Evolutionary conservation across 2,113 vertebrate species (phyloP).

Genomic region (Rhinolophus sinicus): DNA sequence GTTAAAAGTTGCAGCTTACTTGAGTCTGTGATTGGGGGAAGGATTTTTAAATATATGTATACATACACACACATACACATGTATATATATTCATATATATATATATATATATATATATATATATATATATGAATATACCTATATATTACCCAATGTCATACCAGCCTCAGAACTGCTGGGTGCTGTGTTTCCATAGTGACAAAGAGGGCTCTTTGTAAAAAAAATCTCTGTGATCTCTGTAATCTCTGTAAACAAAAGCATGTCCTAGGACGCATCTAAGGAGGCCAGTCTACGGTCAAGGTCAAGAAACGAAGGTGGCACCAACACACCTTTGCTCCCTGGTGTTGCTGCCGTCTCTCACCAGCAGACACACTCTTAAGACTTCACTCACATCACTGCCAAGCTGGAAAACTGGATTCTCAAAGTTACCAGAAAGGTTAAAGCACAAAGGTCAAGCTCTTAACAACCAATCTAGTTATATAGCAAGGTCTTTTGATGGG

Average conservation of each 20-base stretch:
- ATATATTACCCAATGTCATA: too few species aligned
- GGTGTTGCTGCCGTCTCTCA: accelerated
- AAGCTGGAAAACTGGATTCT: not conserved
- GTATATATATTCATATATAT: too few species aligned
- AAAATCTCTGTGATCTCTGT: too few species aligned
- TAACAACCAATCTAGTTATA: not conserved
- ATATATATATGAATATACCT: too few species aligned
- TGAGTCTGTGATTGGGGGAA: not conserved
- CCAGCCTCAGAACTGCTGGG: too few species aligned
- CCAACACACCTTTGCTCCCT: not conserved
- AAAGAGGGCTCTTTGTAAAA: too few species aligned
- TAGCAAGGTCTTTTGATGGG: not conserved
- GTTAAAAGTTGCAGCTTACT: not conserved
- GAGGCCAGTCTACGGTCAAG: accelerated
- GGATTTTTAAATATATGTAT: not conserved
- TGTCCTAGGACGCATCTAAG: not conserved
- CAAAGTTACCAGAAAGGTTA: not conserved
- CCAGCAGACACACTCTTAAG: not conserved
- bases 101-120: too few species aligned
- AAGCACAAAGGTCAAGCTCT: not conserved
- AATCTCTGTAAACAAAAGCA: not conserved
- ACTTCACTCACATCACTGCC: not conserved
- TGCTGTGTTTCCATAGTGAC: too few species aligned
- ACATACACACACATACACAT: too few species aligned
- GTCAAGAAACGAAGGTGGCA: not conserved